These are phyloP conservation scores for Sympetrum striolatum DNA, from an alignment of 2,888 invertebrate genomes.

Conservation along the genomic window DNA sequence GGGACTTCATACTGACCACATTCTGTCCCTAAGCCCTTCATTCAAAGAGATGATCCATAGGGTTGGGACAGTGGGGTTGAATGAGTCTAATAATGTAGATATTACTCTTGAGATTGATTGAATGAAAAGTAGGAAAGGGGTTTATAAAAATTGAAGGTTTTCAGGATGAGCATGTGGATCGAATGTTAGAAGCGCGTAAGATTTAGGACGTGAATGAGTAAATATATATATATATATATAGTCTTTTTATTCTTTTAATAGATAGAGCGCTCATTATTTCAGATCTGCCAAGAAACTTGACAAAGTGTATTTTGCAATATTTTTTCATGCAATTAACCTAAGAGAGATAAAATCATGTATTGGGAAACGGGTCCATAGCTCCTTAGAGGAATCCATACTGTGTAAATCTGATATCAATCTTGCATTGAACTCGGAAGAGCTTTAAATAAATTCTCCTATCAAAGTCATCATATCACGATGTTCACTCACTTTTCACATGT, in stretches of 20 bases:
- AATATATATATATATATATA: neutral
- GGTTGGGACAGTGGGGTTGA: neutral
- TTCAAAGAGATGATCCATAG: neutral
- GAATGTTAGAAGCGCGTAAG: neutral
- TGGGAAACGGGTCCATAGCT: constrained; percentile 28
- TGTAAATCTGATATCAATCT: constrained; percentile 54
- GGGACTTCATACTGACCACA: constrained; percentile 21
- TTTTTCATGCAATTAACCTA: constrained; percentile 31
- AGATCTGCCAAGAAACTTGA: constrained; percentile 4
- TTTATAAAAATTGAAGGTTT: neutral
- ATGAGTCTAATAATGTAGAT: neutral
- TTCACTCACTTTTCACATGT: neutral
- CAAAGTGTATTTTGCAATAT: constrained; percentile 21
- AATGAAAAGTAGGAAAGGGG: neutral
- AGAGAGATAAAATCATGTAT: neutral
- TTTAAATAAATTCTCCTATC: constrained; percentile 44
- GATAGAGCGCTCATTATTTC: neutral
- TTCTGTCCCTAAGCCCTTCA: neutral
- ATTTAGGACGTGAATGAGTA: too few relatives aligned
- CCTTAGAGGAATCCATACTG: neutral
- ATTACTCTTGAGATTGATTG: neutral
- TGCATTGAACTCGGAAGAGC: constrained; percentile 57
- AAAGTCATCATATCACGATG: neutral
- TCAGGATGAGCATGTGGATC: neutral
- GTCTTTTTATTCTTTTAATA: constrained; percentile 24